Percentiles rank a stretch among this genome's conserved stretches.
phyloP scores from a whole-genome alignment of 2,113 vertebrate genomes.

The Edolisoma coerulescens region DNA sequence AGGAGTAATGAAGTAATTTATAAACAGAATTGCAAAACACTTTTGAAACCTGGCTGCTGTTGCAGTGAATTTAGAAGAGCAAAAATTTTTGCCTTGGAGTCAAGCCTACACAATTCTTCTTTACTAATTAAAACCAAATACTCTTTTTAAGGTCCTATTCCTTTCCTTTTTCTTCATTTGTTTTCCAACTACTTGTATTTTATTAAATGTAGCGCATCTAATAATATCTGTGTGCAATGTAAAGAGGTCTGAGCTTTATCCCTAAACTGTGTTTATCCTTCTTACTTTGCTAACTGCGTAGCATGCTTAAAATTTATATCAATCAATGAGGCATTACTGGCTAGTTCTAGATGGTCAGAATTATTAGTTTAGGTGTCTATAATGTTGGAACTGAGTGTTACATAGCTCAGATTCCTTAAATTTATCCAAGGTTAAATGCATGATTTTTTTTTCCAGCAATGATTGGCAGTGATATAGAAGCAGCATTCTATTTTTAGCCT shows the following conservation, averaged over 20 bases:
- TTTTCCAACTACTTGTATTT: not conserved
- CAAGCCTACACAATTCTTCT: not conserved
- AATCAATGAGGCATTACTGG: not conserved
- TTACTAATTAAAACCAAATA: not conserved
- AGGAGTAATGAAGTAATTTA: not conserved
- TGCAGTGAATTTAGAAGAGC: not conserved
- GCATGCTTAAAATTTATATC: not conserved
- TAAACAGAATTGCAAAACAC: not conserved
- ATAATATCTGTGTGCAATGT: not conserved
- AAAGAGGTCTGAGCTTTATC: not conserved
- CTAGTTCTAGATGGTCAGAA: not conserved
- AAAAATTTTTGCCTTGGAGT: not conserved
- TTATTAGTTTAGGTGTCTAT: not conserved
- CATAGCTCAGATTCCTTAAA: not conserved
- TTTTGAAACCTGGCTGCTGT: not conserved
- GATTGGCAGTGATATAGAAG: not conserved
- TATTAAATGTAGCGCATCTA: not conserved
- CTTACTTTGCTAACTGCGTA: not conserved
- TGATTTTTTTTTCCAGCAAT: not conserved
- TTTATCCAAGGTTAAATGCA: not conserved
- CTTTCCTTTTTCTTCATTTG: not conserved
- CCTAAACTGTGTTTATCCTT: not conserved
- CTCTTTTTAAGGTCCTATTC: not conserved
- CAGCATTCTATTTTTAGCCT: not conserved
- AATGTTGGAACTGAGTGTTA: not conserved